Percentiles rank a stretch among this genome's conserved stretches.
phyloP scores from a whole-genome alignment of 2,888 invertebrate species.

The Caenorhabditis becei region DNA sequence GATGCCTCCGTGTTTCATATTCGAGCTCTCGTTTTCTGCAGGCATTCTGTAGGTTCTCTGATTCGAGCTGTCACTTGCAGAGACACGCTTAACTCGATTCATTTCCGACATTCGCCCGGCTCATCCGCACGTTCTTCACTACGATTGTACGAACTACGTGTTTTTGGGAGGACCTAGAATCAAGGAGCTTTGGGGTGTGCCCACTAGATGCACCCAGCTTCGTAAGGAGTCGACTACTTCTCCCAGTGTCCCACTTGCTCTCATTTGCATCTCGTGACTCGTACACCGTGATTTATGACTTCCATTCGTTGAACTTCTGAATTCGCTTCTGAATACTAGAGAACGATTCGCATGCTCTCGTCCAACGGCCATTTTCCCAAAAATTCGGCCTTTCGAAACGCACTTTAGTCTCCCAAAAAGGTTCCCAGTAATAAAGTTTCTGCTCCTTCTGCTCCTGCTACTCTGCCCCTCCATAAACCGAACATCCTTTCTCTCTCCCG shows the following conservation, averaged over 20 bases:
- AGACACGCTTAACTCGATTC: conserved; percentile 5
- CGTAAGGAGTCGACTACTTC: too few species aligned
- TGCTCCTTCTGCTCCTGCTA: background rate
- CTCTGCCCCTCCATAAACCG: background rate
- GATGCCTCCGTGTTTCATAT: too few species aligned
- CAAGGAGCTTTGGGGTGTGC: too few species aligned
- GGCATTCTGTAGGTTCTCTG: background rate
- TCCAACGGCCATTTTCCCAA: too few species aligned
- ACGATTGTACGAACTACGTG: background rate
- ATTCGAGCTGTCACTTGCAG: background rate
- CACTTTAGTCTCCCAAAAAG: background rate
- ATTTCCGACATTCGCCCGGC: background rate
- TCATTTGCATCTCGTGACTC: too few species aligned
- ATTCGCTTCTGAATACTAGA: too few species aligned
- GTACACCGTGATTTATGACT: too few species aligned
- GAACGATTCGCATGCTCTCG: too few species aligned
- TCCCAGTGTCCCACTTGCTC: too few species aligned
- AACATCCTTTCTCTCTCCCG: background rate
- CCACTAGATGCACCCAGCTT: too few species aligned
- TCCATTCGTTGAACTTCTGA: too few species aligned
- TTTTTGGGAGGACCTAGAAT: background rate
- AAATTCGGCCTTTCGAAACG: too few species aligned
- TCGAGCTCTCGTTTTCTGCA: background rate
- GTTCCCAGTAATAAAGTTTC: background rate
- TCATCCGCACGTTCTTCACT: background rate